Evolutionary conservation across 2,888 invertebrate genomes (phyloP).

Genomic region (Agrochola lota): DNA sequence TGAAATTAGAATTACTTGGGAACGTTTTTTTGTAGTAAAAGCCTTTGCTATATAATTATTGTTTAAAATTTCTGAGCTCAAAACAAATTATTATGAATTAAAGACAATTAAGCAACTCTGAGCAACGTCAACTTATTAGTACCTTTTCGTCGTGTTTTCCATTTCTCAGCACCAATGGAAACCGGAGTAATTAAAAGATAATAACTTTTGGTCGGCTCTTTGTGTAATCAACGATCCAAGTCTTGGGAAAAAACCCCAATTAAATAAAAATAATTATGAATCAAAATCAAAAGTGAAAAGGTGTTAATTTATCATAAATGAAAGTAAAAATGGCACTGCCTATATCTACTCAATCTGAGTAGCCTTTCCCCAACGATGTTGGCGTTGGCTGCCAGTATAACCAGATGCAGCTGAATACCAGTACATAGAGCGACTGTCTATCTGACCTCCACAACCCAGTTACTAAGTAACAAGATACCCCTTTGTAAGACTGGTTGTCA

Average conservation of each 20-base stretch:
- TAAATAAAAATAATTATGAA: slow-evolving; percentile 33
- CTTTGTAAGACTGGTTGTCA: too few relatives aligned
- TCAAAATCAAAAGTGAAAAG: slow-evolving; percentile 27
- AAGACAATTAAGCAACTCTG: slow-evolving; percentile 36
- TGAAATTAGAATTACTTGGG: slow-evolving; percentile 30
- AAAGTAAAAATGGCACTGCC: background rate
- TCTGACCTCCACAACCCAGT: too few relatives aligned
- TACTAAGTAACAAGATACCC: too few relatives aligned
- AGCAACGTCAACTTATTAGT: slow-evolving; percentile 27
- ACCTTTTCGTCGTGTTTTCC: slow-evolving; percentile 36
- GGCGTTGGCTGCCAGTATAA: too few relatives aligned
- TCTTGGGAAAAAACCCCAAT: slow-evolving; percentile 35
- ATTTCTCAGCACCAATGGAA: slow-evolving; percentile 34
- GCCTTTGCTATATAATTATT: background rate
- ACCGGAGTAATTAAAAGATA: slow-evolving; percentile 50
- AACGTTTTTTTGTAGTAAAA: slow-evolving; percentile 10
- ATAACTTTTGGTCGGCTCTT: slow-evolving; percentile 46
- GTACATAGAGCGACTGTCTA: too few relatives aligned
- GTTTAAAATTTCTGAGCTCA: too few relatives aligned
- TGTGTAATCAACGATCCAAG: slow-evolving; percentile 34
- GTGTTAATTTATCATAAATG: background rate
- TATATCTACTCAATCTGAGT: too few relatives aligned
- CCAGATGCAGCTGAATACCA: too few relatives aligned
- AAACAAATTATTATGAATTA: slow-evolving; percentile 7
- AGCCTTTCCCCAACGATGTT: too few relatives aligned